Evolutionary conservation across 2,797 vertebrate species (phyloP).

Genomic region (Girardinus metallicus): DNA sequence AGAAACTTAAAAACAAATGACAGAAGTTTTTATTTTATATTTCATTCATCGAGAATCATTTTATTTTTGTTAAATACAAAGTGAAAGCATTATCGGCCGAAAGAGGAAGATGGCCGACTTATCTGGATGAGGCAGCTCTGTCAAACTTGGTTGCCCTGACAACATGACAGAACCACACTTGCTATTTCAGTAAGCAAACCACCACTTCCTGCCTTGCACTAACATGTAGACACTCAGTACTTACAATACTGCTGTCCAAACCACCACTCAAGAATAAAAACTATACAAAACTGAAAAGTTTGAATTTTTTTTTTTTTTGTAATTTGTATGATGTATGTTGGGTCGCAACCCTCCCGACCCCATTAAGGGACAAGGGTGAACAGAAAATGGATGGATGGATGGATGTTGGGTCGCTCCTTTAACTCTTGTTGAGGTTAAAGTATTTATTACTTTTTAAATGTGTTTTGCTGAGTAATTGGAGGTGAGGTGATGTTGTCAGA

Average conservation of each 20-base stretch:
- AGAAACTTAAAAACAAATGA: neutral
- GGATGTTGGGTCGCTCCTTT: too few relatives aligned
- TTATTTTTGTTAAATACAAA: neutral
- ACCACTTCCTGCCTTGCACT: slow-evolving; percentile 82
- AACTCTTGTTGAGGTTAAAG: too few relatives aligned
- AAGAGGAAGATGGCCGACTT: slow-evolving; percentile 74
- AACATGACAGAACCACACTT: slow-evolving; percentile 65
- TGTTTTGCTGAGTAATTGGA: too few relatives aligned
- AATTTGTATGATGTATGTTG: accelerated
- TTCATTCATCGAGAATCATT: neutral
- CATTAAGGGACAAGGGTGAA: too few relatives aligned
- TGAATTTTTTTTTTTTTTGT: neutral
- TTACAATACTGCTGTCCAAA: slow-evolving; percentile 12
- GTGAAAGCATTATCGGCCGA: slow-evolving; percentile 35
- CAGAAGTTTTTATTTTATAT: neutral
- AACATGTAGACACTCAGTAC: slow-evolving; percentile 20
- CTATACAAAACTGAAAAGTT: neutral
- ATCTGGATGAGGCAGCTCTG: slow-evolving; percentile 68
- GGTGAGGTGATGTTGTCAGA: too few relatives aligned
- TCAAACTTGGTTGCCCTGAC: slow-evolving; percentile 83
- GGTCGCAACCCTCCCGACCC: too few relatives aligned
- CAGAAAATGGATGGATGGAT: too few relatives aligned
- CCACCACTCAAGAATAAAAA: neutral
- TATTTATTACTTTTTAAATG: too few relatives aligned
- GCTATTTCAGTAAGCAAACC: slow-evolving; percentile 82